Evolutionary conservation across 2,888 invertebrate species (phyloP).

Genomic region (Philonicus albiceps): DNA sequence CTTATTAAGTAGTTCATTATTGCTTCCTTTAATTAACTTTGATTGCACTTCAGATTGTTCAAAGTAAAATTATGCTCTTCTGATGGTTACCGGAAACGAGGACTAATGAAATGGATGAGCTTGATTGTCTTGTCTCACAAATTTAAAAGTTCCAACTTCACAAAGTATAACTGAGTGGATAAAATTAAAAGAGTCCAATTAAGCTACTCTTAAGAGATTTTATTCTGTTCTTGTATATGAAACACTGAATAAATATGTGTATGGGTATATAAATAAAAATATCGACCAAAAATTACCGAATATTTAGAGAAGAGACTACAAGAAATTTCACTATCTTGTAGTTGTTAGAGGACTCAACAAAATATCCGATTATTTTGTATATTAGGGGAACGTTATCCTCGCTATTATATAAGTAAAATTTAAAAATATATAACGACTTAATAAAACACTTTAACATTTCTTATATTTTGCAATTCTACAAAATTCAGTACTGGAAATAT

Average conservation of each 20-base stretch:
- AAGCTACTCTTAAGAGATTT: neutral
- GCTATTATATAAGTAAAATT: no score
- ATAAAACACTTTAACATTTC: no score
- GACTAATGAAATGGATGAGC: neutral
- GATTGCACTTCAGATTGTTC: neutral
- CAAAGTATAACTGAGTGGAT: neutral
- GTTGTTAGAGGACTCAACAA: no score
- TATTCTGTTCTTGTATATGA: neutral
- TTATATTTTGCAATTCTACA: no score
- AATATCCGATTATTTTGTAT: no score
- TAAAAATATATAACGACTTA: no score
- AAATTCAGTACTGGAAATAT: no score
- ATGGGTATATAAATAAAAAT: no score
- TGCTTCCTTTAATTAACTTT: neutral
- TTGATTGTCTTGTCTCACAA: neutral
- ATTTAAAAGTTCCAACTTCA: neutral
- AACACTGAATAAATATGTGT: neutral
- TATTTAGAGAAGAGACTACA: no score
- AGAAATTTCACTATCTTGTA: no score
- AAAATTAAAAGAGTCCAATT: neutral
- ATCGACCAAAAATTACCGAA: no score
- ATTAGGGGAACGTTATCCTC: no score
- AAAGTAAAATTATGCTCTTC: neutral
- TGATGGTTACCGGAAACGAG: neutral
- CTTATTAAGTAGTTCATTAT: neutral